Percentiles rank a stretch among this genome's conserved stretches.
phyloP scores from a whole-genome alignment of 2,113 vertebrate genomes.

The Clarias gariepinus region DNA sequence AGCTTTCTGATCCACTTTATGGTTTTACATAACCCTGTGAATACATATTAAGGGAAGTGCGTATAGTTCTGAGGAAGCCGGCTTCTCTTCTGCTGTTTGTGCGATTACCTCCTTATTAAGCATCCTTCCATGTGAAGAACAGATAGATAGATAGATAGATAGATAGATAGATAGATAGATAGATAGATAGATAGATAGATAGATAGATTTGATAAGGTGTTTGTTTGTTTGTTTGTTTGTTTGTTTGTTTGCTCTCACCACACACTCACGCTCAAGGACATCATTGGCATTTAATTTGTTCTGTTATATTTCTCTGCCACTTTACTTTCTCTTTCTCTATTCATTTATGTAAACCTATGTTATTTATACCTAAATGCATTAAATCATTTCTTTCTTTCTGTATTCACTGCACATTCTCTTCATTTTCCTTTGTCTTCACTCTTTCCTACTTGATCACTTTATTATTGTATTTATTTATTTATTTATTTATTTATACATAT shows the following conservation, averaged over 20 bases:
- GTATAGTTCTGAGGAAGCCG: background rate
- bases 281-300: background rate
- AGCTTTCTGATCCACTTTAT: background rate
- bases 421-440: background rate
- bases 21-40: background rate
- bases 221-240: background rate
- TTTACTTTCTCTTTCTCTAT: background rate
- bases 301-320: background rate
- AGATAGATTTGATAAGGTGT: background rate
- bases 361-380: background rate
- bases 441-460: background rate
- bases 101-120: background rate
- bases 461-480: background rate
- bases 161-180: conserved; percentile 9
- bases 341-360: background rate
- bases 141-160: background rate
- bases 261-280: background rate
- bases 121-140: background rate
- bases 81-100: background rate
- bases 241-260: background rate
- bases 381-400: background rate
- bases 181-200: conserved; percentile 7
- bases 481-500: background rate
- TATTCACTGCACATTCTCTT: no score
- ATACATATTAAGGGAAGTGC: background rate